Evolutionary conservation across 2,888 invertebrate species (phyloP).

Genomic region (Prostheceraeus crozeri): DNA sequence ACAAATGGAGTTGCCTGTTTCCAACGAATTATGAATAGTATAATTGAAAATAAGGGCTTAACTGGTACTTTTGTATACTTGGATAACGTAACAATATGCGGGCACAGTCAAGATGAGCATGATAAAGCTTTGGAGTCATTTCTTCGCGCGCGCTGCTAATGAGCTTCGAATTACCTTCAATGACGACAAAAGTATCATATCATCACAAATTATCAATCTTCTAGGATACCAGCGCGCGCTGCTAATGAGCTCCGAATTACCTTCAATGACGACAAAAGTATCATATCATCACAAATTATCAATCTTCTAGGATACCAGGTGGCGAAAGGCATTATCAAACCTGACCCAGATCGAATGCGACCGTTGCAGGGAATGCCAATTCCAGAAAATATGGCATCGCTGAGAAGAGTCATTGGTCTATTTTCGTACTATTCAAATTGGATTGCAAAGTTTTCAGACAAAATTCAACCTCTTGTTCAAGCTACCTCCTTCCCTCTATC

Average conservation of each 20-base stretch:
- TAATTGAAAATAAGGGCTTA: slow-evolving; percentile 15
- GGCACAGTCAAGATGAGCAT: slow-evolving; percentile 5
- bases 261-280: slow-evolving; percentile 16
- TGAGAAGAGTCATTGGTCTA: slow-evolving; percentile 5
- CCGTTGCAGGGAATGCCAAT: not conserved
- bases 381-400: not conserved
- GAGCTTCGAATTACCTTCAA: no score
- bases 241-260: not conserved
- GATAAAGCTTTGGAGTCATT: no score
- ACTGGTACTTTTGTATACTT: slow-evolving; percentile 30
- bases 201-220: no score
- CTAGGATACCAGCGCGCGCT: no score
- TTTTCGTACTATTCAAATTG: slow-evolving; percentile 20
- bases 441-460: slow-evolving; percentile 5
- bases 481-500: slow-evolving; percentile 17
- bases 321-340: slow-evolving; percentile 25
- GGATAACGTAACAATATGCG: slow-evolving; percentile 4
- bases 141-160: no score
- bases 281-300: not conserved
- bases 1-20: slow-evolving; percentile 17
- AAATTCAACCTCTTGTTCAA: slow-evolving; percentile 10
- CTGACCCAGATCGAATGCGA: not conserved
- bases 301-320: slow-evolving; percentile 17
- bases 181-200: no score
- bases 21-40: slow-evolving; percentile 9